Evolutionary conservation across 2,113 vertebrate species (phyloP).

Genomic region (Axis porcinus): DNA sequence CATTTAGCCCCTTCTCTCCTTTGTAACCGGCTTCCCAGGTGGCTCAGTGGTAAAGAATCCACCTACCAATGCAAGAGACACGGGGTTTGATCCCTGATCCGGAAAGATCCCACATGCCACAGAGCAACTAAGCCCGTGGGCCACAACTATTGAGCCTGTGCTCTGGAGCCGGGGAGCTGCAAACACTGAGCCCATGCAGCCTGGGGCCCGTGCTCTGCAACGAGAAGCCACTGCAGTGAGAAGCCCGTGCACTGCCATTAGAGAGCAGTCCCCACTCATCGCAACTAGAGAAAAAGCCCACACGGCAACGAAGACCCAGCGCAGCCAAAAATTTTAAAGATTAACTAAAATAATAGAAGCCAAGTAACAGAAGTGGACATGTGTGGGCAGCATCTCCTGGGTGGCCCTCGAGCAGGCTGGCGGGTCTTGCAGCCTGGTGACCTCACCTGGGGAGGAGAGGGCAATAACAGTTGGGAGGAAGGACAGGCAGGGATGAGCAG

Average conservation of each 20-base stretch:
- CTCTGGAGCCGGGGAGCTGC: background rate
- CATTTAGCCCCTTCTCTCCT: background rate
- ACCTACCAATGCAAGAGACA: background rate
- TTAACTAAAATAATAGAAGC: background rate
- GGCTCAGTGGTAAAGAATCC: background rate
- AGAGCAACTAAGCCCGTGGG: background rate
- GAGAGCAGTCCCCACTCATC: background rate
- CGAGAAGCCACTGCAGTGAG: background rate
- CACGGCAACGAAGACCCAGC: accelerated
- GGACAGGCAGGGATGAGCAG: too few relatives aligned
- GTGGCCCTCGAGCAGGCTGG: accelerated
- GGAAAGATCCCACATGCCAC: background rate
- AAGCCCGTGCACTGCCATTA: background rate
- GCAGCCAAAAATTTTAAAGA: background rate
- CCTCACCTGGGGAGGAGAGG: background rate
- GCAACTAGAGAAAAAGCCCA: background rate
- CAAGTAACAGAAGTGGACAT: background rate
- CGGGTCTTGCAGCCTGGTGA: background rate
- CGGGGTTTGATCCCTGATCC: background rate
- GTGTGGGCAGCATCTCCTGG: background rate
- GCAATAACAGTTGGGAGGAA: background rate
- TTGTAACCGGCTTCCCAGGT: background rate
- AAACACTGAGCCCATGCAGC: background rate
- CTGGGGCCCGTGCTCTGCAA: background rate
- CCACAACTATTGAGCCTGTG: background rate